Evolutionary conservation across 2,113 vertebrate genomes (phyloP), one percentile per base, ranked within the genome.

Genomic region (Epinephelus moara): DNA sequence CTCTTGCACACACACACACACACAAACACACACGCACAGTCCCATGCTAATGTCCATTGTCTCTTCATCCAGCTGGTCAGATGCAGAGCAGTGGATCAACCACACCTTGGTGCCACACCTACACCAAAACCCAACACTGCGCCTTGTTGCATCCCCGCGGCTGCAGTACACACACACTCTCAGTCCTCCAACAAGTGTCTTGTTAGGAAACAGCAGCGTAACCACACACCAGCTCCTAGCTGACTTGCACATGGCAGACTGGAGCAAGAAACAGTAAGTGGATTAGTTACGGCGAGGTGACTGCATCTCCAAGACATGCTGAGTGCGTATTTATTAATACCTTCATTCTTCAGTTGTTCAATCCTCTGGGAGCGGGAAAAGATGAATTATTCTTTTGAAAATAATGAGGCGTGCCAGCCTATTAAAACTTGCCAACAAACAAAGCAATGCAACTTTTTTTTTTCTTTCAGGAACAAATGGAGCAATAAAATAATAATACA

Each of bases 71-170:
- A 97, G 96, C 81, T 94, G 92, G 89, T 69, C 84, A 14, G 92
- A 96, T 6, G 84, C 85, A 9, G 92, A 94, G 88, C 86, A 80
- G 78, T 96, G 96, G 96, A 84, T 96, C 61, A 75, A 82, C 73
- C 77, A 66, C 40, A 90, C 77, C 19, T 85, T 97, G 76, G 83
- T 93, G 45, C 80, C 90, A 19, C 90, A 95, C 60, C 85, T 97
- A 12, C 93, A 96, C 79, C 88, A 84, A 10, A 94, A 92, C 80
- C 91, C 94, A 0, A 25, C 55, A 0, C 69, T 96, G 45, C 87
- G 3, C 3, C 91, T 96, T 3, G 60, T 94, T 1, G 95, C 96
- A 25, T 49, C 78, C 2, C 92, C 95, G 1, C 90, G 75, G 53
- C 85, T 96, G 55, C 89, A 81, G 63, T 82, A 79, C 73, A n/a